These are phyloP conservation scores for Eutolmus rufibarbis DNA, from an alignment of 2,888 invertebrate genomes.

Conservation along the genomic window DNA sequence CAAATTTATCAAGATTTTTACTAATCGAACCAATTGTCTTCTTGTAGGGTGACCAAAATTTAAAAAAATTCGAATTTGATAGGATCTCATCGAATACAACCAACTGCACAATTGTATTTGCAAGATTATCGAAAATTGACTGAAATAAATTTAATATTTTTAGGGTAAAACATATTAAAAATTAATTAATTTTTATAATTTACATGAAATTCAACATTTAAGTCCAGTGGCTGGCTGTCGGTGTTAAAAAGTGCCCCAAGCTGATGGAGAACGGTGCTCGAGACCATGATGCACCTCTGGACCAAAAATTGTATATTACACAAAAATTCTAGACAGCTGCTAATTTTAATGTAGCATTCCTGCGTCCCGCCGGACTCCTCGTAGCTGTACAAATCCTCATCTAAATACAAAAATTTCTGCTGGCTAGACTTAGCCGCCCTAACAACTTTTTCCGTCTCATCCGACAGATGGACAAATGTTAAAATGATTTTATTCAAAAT, in stretches of 20 bases:
- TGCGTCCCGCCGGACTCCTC: conserved; percentile 47
- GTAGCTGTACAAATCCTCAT: conserved; percentile 53
- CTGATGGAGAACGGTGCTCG: conserved; percentile 77
- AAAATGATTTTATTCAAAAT: conserved; percentile 79
- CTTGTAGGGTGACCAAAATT: conserved; percentile 81
- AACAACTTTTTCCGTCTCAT: conserved; percentile 75
- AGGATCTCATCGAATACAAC: conserved; percentile 66
- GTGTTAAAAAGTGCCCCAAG: conserved; percentile 73
- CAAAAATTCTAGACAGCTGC: conserved; percentile 68
- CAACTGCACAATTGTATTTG: conserved; percentile 72
- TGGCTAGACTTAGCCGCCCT: conserved; percentile 72
- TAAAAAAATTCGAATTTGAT: conserved; percentile 55
- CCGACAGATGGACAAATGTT: conserved; percentile 79
- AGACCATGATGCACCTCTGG: conserved; percentile 74
- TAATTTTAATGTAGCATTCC: conserved; percentile 59
- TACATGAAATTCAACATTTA: conserved; percentile 50
- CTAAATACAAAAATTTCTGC: conserved; percentile 59
- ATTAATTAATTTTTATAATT: background rate
- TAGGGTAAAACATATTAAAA: background rate
- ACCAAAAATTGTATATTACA: conserved; percentile 74
- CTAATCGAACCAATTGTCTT: conserved; percentile 75
- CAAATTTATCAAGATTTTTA: conserved; percentile 70
- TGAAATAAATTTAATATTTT: conserved; percentile 46
- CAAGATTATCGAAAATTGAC: conserved; percentile 66
- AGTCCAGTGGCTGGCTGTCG: conserved; percentile 57